Evolutionary conservation across 1,140 invertebrate species (phyloP).

Genomic region (Ceratosolen fusciceps): DNA sequence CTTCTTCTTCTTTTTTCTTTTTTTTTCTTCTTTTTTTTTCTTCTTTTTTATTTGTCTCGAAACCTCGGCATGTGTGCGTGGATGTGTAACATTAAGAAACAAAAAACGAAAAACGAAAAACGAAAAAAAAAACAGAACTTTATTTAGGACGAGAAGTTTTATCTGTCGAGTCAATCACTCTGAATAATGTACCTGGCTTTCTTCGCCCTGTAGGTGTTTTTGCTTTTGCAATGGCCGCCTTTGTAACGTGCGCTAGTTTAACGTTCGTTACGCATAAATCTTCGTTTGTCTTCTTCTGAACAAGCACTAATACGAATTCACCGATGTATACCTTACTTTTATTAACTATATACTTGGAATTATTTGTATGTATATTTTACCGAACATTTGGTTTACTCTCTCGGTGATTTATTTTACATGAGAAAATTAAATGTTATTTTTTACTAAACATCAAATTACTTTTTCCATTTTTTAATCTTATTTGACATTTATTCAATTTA

Average conservation of each 20-base stretch:
- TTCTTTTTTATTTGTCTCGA: no score
- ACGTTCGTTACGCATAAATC: slow-evolving; percentile 9
- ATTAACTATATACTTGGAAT: background rate
- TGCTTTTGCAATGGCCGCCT: slow-evolving; percentile 57
- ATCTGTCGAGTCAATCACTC: slow-evolving; percentile 32
- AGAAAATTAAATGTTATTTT: slow-evolving; percentile 31
- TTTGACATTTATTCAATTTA: background rate
- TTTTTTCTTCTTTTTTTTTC: no score
- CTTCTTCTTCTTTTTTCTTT: no score
- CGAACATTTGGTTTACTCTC: background rate
- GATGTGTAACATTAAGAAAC: background rate
- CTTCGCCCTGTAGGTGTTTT: slow-evolving; percentile 55
- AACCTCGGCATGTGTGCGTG: background rate
- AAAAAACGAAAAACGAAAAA: slow-evolving; percentile 31
- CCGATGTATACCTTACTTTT: slow-evolving; percentile 1
- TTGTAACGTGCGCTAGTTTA: slow-evolving; percentile 20
- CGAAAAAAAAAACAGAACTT: slow-evolving; percentile 2
- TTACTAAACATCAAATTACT: slow-evolving; percentile 17
- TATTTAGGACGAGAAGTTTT: slow-evolving; percentile 14
- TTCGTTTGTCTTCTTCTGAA: slow-evolving; percentile 18
- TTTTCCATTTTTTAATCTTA: slow-evolving; percentile 28
- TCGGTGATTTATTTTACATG: slow-evolving; percentile 14
- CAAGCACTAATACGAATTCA: slow-evolving; percentile 29
- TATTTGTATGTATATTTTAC: slow-evolving; percentile 3
- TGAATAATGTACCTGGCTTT: slow-evolving; percentile 54